Base-by-base conservation (phyloP, 1,140 invertebrate species). In the Drosophila subobscura region DNA sequence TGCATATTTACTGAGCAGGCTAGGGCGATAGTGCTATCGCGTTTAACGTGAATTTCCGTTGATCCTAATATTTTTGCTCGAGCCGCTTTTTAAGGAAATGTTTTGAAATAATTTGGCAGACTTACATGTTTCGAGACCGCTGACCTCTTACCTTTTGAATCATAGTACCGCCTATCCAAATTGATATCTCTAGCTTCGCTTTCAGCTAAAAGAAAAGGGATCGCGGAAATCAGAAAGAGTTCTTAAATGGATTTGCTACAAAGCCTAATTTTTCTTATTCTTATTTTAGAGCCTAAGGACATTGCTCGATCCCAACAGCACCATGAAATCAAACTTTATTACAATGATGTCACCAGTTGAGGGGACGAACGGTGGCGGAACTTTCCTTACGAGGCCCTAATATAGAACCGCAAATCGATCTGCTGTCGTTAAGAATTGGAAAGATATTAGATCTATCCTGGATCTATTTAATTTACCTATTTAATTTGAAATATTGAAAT, bases 1-100 rank as follows among this genome's bases (percentile, higher is more conserved):
- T 97, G 96, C 45, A 96, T 95, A 91, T 97, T 97, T 61, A 97
- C 96, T 37, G 96, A 95, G 92, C 97, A 97, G 40, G 96, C 96
- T 79, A 98, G 92, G 68, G 96, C 96, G 93, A 97, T 97, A 55
- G 96, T 97, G 92, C 96, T 97, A 72, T 97, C 96, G 86, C 96
- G 96, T 92, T 97, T 97, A 77, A 97, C 96, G 91, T 96, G 97
- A 45, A 97, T 95, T 76, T 97, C 96, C 73, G 96, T 94, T n/a
- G 96, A 95, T 46, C 96, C 96, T 84, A 94, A 94, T 76, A 97
- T 97, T 78, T 94, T 95, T 23, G 97, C 97, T 90, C 97, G 95
- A 27, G 97, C 96, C 79, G 96, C 96, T 97, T 46, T 6, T 29
- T 1, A n/a, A 46, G 6, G 12, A 40, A 46, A 14, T 8, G 14